Evolutionary conservation across 2,888 invertebrate genomes (phyloP).

Genomic region (Parnassius glacialis): DNA sequence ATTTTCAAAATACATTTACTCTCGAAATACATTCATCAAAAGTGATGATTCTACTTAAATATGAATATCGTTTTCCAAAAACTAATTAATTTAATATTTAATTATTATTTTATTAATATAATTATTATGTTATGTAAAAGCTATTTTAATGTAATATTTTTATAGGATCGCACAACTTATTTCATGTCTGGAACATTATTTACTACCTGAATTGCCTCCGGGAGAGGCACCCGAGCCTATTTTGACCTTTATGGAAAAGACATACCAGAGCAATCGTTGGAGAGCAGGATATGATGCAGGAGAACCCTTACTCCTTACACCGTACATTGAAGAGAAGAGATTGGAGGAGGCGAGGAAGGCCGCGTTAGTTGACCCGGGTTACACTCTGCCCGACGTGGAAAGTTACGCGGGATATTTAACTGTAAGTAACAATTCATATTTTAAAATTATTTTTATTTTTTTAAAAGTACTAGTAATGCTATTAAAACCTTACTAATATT

Average conservation of each 20-base stretch:
- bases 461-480: too few relatives aligned
- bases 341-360: slow-evolving; percentile 72
- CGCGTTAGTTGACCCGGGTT: slow-evolving; percentile 63
- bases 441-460: too few relatives aligned
- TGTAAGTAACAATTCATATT: slow-evolving; percentile 40
- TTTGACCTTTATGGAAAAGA: slow-evolving; percentile 65
- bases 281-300: slow-evolving; percentile 62
- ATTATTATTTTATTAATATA: too few relatives aligned
- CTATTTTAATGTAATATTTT: background rate
- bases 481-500: too few relatives aligned
- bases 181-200: slow-evolving; percentile 41
- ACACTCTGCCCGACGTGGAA: slow-evolving; percentile 67
- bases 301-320: slow-evolving; percentile 77
- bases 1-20: too few relatives aligned
- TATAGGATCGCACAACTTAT: slow-evolving; percentile 49
- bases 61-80: too few relatives aligned
- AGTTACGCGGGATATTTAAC: slow-evolving; percentile 76
- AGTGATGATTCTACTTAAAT: too few relatives aligned
- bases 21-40: too few relatives aligned
- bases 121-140: too few relatives aligned
- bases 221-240: slow-evolving; percentile 74
- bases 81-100: too few relatives aligned
- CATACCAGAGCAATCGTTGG: slow-evolving; percentile 52
- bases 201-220: slow-evolving; percentile 63
- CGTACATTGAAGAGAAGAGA: slow-evolving; percentile 75